Conservation (phyloP, 2,797 vertebrate species). For the Brachymystax lenok region DNA sequence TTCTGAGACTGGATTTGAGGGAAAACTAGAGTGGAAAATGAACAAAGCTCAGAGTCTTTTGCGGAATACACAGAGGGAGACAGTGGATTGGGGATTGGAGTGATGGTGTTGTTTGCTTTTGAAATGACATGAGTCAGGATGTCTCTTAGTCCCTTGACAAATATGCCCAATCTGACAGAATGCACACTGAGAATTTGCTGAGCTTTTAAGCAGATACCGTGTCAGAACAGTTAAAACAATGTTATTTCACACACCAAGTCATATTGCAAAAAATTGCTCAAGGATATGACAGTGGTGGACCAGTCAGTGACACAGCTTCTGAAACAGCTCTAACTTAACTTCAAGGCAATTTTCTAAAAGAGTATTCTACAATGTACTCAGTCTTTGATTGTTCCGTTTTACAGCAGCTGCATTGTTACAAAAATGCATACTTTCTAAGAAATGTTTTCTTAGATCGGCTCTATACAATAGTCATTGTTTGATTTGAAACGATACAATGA, state of each 20-base stretch:
- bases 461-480: too few relatives aligned
- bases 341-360: background rate
- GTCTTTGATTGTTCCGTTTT: background rate
- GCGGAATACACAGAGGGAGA: background rate
- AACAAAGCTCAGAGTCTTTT: background rate
- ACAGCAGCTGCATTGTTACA: slow-evolving; percentile 4
- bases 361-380: slow-evolving; percentile 10
- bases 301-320: slow-evolving; percentile 10
- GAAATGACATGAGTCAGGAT: slow-evolving; percentile 1
- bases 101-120: background rate
- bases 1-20: slow-evolving; percentile 2
- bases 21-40: background rate
- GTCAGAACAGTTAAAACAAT: background rate
- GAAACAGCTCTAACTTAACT: background rate
- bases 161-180: background rate
- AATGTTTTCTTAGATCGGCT: too few relatives aligned
- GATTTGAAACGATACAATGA: too few relatives aligned
- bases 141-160: background rate
- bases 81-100: background rate
- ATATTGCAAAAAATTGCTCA: background rate
- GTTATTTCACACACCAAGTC: background rate
- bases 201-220: background rate
- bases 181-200: background rate
- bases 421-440: background rate
- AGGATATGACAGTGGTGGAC: background rate